These are phyloP conservation scores for Parapsyche elsis DNA, from an alignment of 1,140 invertebrate genomes.

Conservation along the genomic window DNA sequence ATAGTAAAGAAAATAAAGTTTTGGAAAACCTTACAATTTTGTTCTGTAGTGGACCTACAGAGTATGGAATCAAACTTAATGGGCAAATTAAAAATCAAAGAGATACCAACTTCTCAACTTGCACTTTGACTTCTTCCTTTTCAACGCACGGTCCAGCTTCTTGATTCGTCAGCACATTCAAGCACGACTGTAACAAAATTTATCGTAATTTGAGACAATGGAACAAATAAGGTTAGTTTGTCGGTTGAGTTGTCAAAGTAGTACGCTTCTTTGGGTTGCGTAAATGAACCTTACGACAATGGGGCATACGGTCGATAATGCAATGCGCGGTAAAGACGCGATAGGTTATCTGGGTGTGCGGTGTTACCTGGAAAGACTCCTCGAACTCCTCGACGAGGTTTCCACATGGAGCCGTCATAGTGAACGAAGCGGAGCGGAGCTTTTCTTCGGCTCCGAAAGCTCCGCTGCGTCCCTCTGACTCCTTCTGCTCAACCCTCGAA, in stretches of 20 bases:
- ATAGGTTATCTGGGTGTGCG: too few relatives aligned
- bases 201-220: too few relatives aligned
- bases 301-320: too few relatives aligned
- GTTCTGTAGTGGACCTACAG: too few relatives aligned
- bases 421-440: not conserved
- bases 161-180: slow-evolving; percentile 87
- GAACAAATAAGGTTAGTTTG: too few relatives aligned
- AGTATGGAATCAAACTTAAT: too few relatives aligned
- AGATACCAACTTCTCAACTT: slow-evolving; percentile 78
- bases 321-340: too few relatives aligned
- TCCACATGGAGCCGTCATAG: slow-evolving; percentile 51
- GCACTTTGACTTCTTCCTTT: slow-evolving; percentile 85
- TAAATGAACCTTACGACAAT: not conserved
- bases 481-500: not conserved
- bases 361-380: slow-evolving; percentile 52
- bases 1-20: too few relatives aligned
- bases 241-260: not conserved
- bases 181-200: slow-evolving; percentile 75
- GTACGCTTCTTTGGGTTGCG: not conserved
- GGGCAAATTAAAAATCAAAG: too few relatives aligned
- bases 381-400: slow-evolving; percentile 55
- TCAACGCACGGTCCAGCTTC: slow-evolving; percentile 79
- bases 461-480: not conserved
- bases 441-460: not conserved
- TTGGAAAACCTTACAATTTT: too few relatives aligned